Base-by-base conservation (phyloP, 2,113 vertebrate species). In the Himantopus leucocephalus region DNA sequence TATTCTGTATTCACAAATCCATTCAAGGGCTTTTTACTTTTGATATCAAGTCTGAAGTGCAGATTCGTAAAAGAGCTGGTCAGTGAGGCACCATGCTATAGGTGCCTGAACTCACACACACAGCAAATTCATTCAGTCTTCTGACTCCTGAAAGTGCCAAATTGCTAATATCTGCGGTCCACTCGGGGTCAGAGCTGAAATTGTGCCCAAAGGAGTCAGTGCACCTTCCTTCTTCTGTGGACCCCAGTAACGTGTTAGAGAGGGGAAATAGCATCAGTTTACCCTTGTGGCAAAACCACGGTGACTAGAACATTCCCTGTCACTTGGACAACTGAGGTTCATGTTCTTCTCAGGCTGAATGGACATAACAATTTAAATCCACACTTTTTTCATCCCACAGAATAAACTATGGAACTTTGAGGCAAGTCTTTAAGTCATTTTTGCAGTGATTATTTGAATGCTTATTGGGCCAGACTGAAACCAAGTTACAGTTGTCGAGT, bases 1-100 rank as follows among this genome's bases (percentile, higher is more conserved):
- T 47, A n/a, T 56, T 60, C 67, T 47, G 45, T 16, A 35, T 81
- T 75, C 27, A 63, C 5, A 58, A 71, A 37, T 30, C 8, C 4
- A 3, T 43, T 64, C 9, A 50, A 52, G 34, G 16, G 24, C 7
- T 72, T 78, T 88, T 67, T 29, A 32, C 16, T 62, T 74, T 50
- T 50, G 16, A 6, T 35, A 30, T 34, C 23, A 21, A 58, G 23
- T 34, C 32, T 1, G 0, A 67, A 73, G 24, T 26, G 30, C 16
- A 52, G 34, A 27, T 58, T 64, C 18, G 52, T 8, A 6, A 47
- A 76, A 27, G 26, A 26, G 8, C 9, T 52, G 27, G 5, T 50
- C 23, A 22, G 35, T 27, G 30, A 23, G 7, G 24, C 22, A 35
- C 14, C 0, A 2, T 32, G 20, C 12, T 39, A 47, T 18, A 0